These are phyloP conservation scores for Pantherophis alleghaniensis DNA, from an alignment of 2,797 vertebrate genomes.

Conservation along the genomic window DNA sequence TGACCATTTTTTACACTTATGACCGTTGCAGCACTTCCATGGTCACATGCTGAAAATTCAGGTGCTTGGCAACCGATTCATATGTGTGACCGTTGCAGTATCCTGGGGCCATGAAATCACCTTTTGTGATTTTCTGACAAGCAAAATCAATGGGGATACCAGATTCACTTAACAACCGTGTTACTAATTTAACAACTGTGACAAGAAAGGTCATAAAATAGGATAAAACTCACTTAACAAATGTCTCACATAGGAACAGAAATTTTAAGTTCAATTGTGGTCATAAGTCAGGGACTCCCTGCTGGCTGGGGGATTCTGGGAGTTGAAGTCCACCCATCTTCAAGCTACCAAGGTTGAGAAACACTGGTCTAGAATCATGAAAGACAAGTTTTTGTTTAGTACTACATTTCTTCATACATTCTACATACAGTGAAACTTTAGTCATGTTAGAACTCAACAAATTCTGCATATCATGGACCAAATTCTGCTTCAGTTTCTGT, in stretches of 20 bases:
- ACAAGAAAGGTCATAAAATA: neutral
- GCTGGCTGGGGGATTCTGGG: too few species aligned
- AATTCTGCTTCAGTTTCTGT: neutral
- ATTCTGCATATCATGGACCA: neutral
- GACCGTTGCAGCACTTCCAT: neutral
- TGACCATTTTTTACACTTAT: neutral
- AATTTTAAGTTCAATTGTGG: neutral
- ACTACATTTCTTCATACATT: neutral
- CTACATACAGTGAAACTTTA: neutral
- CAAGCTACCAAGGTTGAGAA: too few species aligned
- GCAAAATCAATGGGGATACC: neutral
- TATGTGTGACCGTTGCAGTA: neutral
- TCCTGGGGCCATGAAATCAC: neutral
- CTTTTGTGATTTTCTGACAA: neutral
- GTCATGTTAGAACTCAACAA: neutral
- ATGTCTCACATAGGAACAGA: neutral
- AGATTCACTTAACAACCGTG: neutral
- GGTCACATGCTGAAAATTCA: neutral
- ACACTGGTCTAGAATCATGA: neutral
- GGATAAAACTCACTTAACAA: neutral
- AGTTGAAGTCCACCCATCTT: too few species aligned
- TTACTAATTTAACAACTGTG: neutral
- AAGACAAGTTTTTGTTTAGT: neutral
- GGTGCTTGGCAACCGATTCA: neutral
- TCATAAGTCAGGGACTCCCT: neutral